Conservation (phyloP, 1,140 invertebrate species). For the Vanessa tameamea region DNA sequence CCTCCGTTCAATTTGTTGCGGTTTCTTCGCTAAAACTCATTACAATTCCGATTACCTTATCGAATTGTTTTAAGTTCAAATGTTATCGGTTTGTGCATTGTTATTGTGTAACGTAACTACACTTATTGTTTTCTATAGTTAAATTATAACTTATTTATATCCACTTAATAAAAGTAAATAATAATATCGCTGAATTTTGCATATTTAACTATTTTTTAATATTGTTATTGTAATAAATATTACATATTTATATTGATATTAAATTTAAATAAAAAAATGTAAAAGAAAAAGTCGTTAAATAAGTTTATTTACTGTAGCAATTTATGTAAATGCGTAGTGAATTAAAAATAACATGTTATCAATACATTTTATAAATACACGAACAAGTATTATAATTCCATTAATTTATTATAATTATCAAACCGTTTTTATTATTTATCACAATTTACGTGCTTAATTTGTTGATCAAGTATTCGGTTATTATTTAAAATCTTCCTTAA, state of each 20-base stretch:
- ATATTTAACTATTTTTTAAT: no score
- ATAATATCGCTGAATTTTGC: no score
- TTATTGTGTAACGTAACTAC: slow-evolving; percentile 22
- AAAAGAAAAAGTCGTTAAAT: not conserved
- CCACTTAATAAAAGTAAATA: no score
- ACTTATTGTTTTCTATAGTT: not conserved
- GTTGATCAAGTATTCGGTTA: no score
- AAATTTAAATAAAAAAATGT: not conserved
- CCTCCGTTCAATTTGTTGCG: slow-evolving; percentile 58
- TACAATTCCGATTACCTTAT: slow-evolving; percentile 16
- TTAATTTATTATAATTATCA: slow-evolving; percentile 13
- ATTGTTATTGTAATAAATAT: not conserved
- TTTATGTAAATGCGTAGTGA: not conserved
- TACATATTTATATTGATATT: not conserved
- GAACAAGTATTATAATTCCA: slow-evolving; percentile 8
- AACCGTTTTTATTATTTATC: not conserved
- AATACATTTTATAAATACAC: slow-evolving; percentile 14
- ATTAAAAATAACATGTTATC: slow-evolving; percentile 25
- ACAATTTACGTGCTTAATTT: not conserved
- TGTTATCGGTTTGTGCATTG: slow-evolving; percentile 27
- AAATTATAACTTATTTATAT: no score
- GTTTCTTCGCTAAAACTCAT: slow-evolving; percentile 49
- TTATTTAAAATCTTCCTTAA: no score
- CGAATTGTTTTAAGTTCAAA: slow-evolving; percentile 25
- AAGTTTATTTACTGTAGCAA: not conserved